phyloP scores from a whole-genome alignment of 2,888 invertebrate species.

The Phengaris arion region DNA sequence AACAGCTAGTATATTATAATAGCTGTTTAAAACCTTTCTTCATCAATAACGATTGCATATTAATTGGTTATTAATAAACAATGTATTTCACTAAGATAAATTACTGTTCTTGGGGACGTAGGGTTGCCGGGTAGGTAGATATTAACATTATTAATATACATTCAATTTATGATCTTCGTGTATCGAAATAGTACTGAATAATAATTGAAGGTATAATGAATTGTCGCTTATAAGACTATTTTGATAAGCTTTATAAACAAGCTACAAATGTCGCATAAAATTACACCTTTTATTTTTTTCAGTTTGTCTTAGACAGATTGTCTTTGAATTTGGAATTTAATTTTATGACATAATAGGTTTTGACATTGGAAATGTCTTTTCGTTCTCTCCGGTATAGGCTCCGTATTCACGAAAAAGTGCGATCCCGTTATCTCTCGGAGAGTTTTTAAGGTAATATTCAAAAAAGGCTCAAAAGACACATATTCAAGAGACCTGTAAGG shows the following conservation, averaged over 20 bases:
- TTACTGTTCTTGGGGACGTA: not conserved
- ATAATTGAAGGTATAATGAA: not conserved
- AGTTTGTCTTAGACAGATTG: too few species aligned
- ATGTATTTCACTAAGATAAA: slow-evolving; percentile 9
- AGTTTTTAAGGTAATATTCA: too few species aligned
- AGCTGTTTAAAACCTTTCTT: not conserved
- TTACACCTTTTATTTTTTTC: too few species aligned
- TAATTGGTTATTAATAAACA: slow-evolving; percentile 8
- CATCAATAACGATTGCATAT: not conserved
- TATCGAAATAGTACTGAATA: not conserved
- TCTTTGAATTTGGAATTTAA: too few species aligned
- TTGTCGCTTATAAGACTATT: not conserved
- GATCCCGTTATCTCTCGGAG: too few species aligned
- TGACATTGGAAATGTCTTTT: too few species aligned
- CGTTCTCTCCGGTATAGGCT: too few species aligned
- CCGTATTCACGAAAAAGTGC: too few species aligned
- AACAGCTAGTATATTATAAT: too few species aligned
- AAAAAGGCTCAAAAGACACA: too few species aligned
- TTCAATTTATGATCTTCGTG: not conserved
- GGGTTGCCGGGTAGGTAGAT: not conserved
- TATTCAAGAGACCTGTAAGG: too few species aligned
- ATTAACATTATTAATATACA: slow-evolving; percentile 1
- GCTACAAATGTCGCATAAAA: not conserved
- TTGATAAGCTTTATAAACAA: not conserved
- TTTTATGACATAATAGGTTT: too few species aligned